phyloP scores from a whole-genome alignment of 2,113 vertebrate species.

The Sinocyclocheilus grahami region DNA sequence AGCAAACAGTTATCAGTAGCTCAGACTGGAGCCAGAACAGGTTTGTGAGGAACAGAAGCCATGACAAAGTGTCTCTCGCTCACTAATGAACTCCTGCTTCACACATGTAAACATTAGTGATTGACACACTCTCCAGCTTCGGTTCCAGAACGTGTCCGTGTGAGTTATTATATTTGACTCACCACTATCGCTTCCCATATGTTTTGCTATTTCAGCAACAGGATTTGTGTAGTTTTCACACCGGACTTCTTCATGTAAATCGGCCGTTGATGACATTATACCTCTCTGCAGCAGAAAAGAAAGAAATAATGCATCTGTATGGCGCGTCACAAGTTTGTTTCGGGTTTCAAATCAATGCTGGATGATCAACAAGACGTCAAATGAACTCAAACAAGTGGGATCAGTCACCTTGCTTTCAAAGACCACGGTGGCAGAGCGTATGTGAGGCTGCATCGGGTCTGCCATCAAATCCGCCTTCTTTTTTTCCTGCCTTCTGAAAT shows the following conservation, averaged over 20 bases:
- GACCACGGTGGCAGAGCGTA: background rate
- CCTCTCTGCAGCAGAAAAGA: background rate
- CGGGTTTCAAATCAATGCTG: background rate
- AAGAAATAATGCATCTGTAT: background rate
- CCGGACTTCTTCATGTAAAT: background rate
- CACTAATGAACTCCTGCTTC: background rate
- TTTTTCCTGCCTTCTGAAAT: background rate
- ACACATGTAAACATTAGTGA: background rate
- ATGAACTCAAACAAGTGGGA: background rate
- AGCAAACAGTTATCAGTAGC: background rate
- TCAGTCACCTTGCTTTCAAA: background rate
- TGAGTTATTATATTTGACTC: background rate
- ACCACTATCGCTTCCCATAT: background rate
- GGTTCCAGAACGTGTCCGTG: background rate
- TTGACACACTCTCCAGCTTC: background rate
- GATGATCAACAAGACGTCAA: background rate
- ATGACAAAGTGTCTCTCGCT: no score
- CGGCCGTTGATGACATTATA: fast-evolving
- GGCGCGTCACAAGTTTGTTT: background rate
- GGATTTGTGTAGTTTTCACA: background rate
- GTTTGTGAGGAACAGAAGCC: no score
- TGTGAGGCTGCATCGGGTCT: background rate
- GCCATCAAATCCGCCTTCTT: background rate
- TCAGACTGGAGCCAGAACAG: background rate
- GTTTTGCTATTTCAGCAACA: background rate